Base-by-base conservation (phyloP, 2,888 invertebrate species). In the Tenthredo mesomela region DNA sequence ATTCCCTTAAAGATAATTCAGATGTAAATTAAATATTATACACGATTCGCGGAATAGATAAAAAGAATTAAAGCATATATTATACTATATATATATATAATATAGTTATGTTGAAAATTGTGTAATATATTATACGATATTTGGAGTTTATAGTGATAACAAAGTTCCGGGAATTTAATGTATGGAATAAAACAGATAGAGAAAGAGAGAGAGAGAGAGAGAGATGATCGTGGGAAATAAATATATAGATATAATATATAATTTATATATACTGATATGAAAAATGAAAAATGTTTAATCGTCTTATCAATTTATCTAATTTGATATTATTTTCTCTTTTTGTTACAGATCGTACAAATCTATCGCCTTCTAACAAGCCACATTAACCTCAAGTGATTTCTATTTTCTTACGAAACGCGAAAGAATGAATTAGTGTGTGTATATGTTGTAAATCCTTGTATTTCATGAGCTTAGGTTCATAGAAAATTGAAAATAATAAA, bases 301-400 rank as follows among this genome's bases (percentile, higher is more conserved):
- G 2, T 43, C 43, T 50, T 29, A 40, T 43, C 2, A 1, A 21
- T 40, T 71, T 40, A 9, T 37, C 37, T 40, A 71, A 73, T 25
- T 10, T 65, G 12, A 29, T 21, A 50, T 21, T 12, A 37, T 80
- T 83, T 70, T 71, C 25, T 5, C 86, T 85, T 85, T 88, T 75
- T 91, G 91, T 93, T 93, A 85, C 93, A 93, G 93, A 93, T 93
- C 93, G 93, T 93, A 93, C 93, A 93, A 93, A 93, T 93, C 92
- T 93, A 93, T 91, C 92, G 93, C 93, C 93, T 93, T 93, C 93
- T 90, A 86, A 92, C 91, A 93, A 93, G 93, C 93, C 92, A 93
- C 92, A 91, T 93, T 93, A 93, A 93, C 93, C 93, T 93, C 93
- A 93, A 93, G 93, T 93, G 93, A 93, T 93, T 93, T 93, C 92